These are phyloP conservation scores for Phymastichus coffea DNA, from an alignment of 1,140 invertebrate genomes.

Conservation along the genomic window DNA sequence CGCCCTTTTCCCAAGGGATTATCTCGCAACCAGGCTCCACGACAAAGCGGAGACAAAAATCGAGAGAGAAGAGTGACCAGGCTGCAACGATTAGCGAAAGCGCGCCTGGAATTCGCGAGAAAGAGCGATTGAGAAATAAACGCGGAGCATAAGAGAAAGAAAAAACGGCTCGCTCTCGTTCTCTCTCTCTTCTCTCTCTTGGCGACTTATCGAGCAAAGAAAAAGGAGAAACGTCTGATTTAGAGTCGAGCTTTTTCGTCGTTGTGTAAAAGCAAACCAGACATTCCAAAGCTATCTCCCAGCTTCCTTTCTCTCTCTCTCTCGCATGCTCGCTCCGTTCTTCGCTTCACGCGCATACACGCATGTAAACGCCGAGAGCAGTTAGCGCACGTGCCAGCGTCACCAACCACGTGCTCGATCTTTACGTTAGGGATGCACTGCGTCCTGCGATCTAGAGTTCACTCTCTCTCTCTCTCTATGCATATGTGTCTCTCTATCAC, in stretches of 20 bases:
- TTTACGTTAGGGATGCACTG: too few relatives aligned
- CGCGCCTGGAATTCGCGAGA: conserved; percentile 10
- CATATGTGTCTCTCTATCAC: too few relatives aligned
- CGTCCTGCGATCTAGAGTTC: too few relatives aligned
- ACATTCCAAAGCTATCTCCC: conserved; percentile 51
- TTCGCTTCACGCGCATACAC: too few relatives aligned
- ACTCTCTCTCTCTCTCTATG: too few relatives aligned
- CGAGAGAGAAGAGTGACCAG: background rate
- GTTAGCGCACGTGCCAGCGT: too few relatives aligned
- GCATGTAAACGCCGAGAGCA: conserved; percentile 15
- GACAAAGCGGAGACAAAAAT: too few relatives aligned
- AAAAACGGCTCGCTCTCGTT: background rate
- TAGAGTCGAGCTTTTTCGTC: conserved; percentile 42
- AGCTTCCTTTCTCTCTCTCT: conserved; percentile 34
- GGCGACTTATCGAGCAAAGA: background rate
- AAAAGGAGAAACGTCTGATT: background rate
- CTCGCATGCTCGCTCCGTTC: conserved; percentile 21
- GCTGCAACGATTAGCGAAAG: background rate
- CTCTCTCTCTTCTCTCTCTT: background rate
- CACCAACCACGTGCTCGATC: conserved; percentile 33
- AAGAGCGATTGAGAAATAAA: conserved; percentile 23
- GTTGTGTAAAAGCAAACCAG: conserved; percentile 46
- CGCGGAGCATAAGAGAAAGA: background rate
- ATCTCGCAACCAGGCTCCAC: too few relatives aligned
- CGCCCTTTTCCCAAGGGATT: conserved; percentile 22